Evolutionary conservation across 64 coral and sea anemone species (phyloP).

Genomic region (Anthopleura sola): DNA sequence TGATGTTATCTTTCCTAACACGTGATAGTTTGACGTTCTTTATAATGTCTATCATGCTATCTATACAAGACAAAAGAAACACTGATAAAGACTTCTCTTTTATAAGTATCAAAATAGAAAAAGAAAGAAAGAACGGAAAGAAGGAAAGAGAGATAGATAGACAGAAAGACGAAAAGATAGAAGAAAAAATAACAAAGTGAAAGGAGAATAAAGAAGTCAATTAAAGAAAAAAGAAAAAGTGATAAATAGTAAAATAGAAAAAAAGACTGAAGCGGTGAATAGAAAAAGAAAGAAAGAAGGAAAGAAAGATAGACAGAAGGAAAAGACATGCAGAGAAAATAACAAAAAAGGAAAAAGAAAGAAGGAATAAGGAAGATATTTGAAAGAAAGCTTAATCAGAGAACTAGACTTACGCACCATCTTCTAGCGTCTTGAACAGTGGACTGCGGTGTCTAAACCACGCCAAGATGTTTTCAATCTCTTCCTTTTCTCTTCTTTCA

Average conservation of each 20-base stretch:
- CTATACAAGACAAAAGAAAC: slow-evolving; percentile 16
- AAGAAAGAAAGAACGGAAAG: background rate
- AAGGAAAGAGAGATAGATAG: no score
- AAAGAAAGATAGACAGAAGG: no score
- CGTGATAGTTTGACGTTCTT: slow-evolving; percentile 37
- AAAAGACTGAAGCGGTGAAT: background rate
- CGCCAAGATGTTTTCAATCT: slow-evolving; percentile 19
- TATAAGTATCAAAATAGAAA: background rate
- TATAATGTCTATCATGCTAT: slow-evolving; percentile 22
- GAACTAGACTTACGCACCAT: slow-evolving; percentile 6
- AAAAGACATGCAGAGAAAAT: no score
- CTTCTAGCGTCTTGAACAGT: slow-evolving; percentile 48
- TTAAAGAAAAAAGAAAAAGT: no score
- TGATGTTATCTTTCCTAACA: slow-evolving; percentile 40
- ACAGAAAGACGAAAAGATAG: no score
- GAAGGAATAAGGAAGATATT: no score
- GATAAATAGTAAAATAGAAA: background rate
- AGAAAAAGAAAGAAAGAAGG: no score
- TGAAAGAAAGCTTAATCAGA: no score
- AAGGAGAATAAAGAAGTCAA: no score
- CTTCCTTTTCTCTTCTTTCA: slow-evolving; percentile 17
- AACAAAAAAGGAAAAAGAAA: no score
- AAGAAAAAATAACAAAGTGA: no score
- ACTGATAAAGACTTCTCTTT: background rate
- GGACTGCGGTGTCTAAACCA: slow-evolving; percentile 58